Base-by-base conservation (phyloP, 2,888 invertebrate genomes). In the Caenorhabditis zanzibari region DNA sequence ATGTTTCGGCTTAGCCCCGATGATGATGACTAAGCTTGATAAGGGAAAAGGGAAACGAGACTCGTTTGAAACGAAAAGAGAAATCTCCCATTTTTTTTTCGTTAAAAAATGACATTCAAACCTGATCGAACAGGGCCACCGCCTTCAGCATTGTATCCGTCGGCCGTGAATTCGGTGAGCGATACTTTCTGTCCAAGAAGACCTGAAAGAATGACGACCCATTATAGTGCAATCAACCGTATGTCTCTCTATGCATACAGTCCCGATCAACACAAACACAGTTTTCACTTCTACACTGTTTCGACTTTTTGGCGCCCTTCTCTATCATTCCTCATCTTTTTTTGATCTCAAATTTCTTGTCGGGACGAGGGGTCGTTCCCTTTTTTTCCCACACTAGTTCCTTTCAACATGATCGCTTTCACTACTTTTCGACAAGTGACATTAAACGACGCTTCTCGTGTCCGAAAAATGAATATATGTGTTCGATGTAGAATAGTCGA, bases 111-210 rank as follows among this genome's bases (percentile, higher is more conserved):
- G 24, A 72, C 68, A 19, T 28, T 35, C 69, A 72, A 63, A 92
- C 92, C 92, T 81, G 90, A 86, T 79, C 85, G 82, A 56, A 92
- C 92, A 9, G 92, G 92, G 54, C 92, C 92, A 64, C 92, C 92
- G 61, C 92, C 91, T 79, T 90, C 90, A 19, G 87, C 81, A 54
- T 92, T 92, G 85, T 92, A 92, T 44, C 91, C 91, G 68, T 90
- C 89, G 24, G 91, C 89, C 47, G 88, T 85, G 88, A 90, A 92
- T 52, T 90, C 89, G 54, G 88, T 84, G 10, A 89, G 81, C n/a
- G 81, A 68, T 12, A 89, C 86, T 44, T 87, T 84, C 49, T 87
- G 69, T 47, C 88, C 89, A 44, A 89, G 85, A 58, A 89, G 82
- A 26, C 81, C 89, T 89, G 82, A 32, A 89, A 85, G 47, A 56